Conservation (phyloP, 2,797 vertebrate species). For the Rachycentron canadum region DNA sequence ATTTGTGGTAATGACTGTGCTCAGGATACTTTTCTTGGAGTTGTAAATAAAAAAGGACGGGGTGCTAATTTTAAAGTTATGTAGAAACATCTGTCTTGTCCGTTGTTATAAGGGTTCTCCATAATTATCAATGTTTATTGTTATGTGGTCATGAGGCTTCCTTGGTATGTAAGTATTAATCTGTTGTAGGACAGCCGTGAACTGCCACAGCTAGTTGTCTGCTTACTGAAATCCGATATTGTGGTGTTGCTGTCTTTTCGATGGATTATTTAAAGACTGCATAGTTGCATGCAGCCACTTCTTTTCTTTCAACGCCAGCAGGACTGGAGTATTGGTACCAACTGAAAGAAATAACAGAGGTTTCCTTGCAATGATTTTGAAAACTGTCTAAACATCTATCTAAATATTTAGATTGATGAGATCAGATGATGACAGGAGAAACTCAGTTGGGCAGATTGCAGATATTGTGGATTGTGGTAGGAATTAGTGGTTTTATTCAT, state of each 20-base stretch:
- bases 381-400: constrained; percentile 18
- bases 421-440: background rate
- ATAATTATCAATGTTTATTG: too few relatives aligned
- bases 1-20: constrained; percentile 20
- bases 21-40: constrained; percentile 24
- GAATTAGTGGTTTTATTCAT: constrained; percentile 50
- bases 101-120: too few relatives aligned
- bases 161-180: background rate
- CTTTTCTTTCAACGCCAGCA: background rate
- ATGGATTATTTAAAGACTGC: constrained; percentile 4
- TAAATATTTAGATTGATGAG: constrained; percentile 30
- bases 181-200: constrained; percentile 6
- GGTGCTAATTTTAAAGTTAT: constrained; percentile 1
- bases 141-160: too few relatives aligned
- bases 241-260: constrained; percentile 2
- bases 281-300: background rate
- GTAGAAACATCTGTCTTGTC: too few relatives aligned
- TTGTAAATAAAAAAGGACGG: background rate
- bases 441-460: constrained; percentile 43
- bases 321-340: background rate
- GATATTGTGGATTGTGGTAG: constrained; percentile 16
- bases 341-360: background rate
- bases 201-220: constrained; percentile 1
- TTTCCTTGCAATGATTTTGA: background rate
- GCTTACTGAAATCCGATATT: background rate